Conservation (phyloP, 2,113 vertebrate genomes). For the Clarias gariepinus region DNA sequence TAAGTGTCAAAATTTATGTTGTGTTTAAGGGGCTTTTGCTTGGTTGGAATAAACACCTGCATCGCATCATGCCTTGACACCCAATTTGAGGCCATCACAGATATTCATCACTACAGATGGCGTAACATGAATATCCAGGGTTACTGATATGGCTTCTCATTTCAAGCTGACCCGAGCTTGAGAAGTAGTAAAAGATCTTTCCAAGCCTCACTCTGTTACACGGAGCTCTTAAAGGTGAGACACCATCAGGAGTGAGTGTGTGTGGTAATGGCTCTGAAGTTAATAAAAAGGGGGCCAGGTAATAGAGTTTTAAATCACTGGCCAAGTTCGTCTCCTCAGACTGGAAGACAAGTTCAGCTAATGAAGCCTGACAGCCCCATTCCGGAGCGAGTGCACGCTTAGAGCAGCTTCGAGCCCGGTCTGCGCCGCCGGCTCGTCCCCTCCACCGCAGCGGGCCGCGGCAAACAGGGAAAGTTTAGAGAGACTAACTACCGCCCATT, state of each 20-base stretch:
- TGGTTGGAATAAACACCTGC: too few relatives aligned
- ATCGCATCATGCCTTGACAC: too few relatives aligned
- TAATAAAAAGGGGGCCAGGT: slow-evolving; percentile 75
- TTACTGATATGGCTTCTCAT: background rate
- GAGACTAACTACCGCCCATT: slow-evolving; percentile 71
- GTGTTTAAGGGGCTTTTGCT: too few relatives aligned
- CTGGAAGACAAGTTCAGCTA: slow-evolving; percentile 69
- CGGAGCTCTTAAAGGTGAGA: slow-evolving; percentile 63
- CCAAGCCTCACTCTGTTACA: background rate
- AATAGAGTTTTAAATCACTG: slow-evolving; percentile 78
- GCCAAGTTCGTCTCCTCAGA: slow-evolving; percentile 73
- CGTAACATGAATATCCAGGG: background rate
- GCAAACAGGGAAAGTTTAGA: slow-evolving; percentile 65
- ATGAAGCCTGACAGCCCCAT: slow-evolving; percentile 77
- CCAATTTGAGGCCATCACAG: background rate
- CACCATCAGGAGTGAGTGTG: slow-evolving; percentile 58
- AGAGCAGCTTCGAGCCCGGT: slow-evolving; percentile 66
- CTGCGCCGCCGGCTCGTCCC: slow-evolving; percentile 51
- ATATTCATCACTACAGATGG: background rate
- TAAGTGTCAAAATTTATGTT: too few relatives aligned
- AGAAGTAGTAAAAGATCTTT: slow-evolving; percentile 3
- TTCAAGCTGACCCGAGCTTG: background rate
- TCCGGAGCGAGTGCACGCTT: slow-evolving; percentile 67
- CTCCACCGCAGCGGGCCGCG: slow-evolving; percentile 55
- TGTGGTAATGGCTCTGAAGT: slow-evolving; percentile 72